Evolutionary conservation across 2,888 invertebrate species (phyloP).

Genomic region (Clunio marinus): DNA sequence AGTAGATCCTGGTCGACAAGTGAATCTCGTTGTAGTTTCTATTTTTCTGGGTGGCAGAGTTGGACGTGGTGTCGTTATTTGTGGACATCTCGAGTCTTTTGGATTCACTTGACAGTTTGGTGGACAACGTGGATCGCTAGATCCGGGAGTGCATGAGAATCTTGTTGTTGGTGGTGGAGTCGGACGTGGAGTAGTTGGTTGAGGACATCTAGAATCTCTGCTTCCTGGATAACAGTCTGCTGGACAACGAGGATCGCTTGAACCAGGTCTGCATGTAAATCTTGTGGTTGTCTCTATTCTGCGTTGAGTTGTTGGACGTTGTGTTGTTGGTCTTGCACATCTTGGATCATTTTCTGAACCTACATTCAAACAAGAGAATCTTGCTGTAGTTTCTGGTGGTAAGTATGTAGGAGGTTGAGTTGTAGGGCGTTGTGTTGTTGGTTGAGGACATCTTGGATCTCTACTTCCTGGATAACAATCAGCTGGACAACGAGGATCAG

Average conservation of each 20-base stretch:
- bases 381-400: constrained; percentile 40
- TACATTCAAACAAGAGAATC: constrained; percentile 43
- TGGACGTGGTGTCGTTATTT: constrained; percentile 42
- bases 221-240: constrained; percentile 47
- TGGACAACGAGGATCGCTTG: constrained; percentile 47
- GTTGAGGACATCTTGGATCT: constrained; percentile 46
- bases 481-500: constrained; percentile 43
- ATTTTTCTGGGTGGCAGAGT: constrained; percentile 40
- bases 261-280: constrained; percentile 43
- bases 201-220: constrained; percentile 50
- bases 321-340: constrained; percentile 46
- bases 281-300: neutral
- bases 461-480: constrained; percentile 42
- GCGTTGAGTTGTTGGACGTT: neutral
- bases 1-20: constrained; percentile 41
- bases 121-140: constrained; percentile 46
- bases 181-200: constrained; percentile 44
- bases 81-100: constrained; percentile 45
- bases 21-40: constrained; percentile 42
- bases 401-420: constrained; percentile 39
- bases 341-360: constrained; percentile 43
- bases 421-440: constrained; percentile 43
- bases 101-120: constrained; percentile 52
- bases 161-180: constrained; percentile 39
- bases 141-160: constrained; percentile 46